Evolutionary conservation across 2,113 vertebrate genomes (phyloP).

Genomic region (Herpetotheres cachinnans): DNA sequence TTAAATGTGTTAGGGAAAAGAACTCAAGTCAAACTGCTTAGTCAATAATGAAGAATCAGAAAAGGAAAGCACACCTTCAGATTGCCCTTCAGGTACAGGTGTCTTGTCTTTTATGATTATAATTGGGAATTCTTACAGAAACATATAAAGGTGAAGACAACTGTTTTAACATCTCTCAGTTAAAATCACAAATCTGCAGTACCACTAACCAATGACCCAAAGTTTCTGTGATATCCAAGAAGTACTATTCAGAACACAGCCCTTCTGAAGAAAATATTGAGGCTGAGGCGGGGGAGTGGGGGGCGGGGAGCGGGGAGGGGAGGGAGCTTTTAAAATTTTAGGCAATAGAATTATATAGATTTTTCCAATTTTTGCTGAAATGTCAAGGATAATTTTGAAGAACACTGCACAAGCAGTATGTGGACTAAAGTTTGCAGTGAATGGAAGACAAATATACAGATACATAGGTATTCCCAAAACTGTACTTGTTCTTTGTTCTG

Average conservation of each 20-base stretch:
- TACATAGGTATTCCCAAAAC: background rate
- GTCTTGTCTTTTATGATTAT: background rate
- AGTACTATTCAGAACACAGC: background rate
- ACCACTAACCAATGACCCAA: background rate
- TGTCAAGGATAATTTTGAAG: background rate
- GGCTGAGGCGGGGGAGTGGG: too few relatives aligned
- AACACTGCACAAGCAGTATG: background rate
- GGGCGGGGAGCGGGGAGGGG: too few relatives aligned
- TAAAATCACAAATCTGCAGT: background rate
- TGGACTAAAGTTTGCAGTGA: background rate
- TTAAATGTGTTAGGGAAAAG: background rate
- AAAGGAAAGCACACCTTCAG: background rate
- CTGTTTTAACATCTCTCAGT: background rate
- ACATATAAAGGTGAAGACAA: background rate
- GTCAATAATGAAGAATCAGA: background rate
- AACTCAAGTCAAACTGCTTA: background rate
- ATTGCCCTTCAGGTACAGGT: background rate
- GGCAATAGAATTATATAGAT: background rate
- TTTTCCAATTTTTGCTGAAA: background rate
- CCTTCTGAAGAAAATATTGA: background rate
- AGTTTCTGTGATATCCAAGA: background rate
- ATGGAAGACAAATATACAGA: background rate
- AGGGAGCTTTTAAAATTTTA: background rate
- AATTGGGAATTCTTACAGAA: background rate
- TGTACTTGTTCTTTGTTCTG: background rate